These are phyloP conservation scores for Dryobates pubescens DNA, from an alignment of 2,797 vertebrate species.

Conservation along the genomic window DNA sequence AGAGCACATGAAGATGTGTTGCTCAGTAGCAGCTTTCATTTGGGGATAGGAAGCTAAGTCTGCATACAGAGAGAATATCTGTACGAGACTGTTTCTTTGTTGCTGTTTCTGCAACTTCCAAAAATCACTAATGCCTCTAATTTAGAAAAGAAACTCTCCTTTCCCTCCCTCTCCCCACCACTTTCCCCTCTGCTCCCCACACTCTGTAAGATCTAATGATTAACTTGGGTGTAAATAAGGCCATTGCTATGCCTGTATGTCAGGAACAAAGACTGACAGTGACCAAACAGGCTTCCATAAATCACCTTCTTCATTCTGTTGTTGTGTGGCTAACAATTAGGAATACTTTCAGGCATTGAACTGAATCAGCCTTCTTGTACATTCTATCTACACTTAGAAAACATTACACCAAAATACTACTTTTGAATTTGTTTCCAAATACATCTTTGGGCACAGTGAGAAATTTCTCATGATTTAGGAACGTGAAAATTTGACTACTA, in stretches of 20 bases:
- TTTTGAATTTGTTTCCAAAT: background rate
- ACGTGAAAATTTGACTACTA: background rate
- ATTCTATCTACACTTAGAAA: background rate
- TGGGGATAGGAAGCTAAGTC: background rate
- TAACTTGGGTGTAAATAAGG: slow-evolving; percentile 27
- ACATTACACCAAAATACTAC: accelerated
- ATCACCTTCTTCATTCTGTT: background rate
- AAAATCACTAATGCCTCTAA: background rate
- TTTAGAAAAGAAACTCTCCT: background rate
- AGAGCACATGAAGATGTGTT: background rate
- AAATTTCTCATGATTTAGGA: background rate
- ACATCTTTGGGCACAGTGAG: background rate
- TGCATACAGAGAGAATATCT: background rate
- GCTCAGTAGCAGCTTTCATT: accelerated
- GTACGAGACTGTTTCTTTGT: background rate
- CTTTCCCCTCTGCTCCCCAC: background rate
- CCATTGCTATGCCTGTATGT: background rate
- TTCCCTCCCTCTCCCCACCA: accelerated
- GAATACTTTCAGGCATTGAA: background rate
- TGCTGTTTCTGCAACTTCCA: background rate
- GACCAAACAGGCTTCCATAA: background rate
- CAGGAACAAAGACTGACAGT: background rate
- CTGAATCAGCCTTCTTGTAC: background rate
- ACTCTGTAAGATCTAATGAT: background rate
- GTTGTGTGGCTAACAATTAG: background rate